A percentile compares a stretch with the other conserved stretches of the same genome.
These are phyloP conservation scores for Mimas tiliae DNA, from an alignment of 2,888 invertebrate genomes.

Conservation along the genomic window DNA sequence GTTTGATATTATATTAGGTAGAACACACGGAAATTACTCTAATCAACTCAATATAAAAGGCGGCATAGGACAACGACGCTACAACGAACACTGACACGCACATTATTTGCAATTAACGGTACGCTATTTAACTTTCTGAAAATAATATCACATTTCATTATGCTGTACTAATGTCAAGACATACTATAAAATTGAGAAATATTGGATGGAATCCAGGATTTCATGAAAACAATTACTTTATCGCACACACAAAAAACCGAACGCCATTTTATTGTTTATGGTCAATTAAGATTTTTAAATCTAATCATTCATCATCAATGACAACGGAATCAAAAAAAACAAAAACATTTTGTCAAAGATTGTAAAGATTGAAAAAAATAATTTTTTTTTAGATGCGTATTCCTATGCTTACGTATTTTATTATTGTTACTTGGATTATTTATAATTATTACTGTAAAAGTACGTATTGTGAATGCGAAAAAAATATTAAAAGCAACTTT, in stretches of 20 bases:
- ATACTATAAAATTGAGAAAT: slow-evolving; percentile 42
- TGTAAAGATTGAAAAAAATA: too few relatives aligned
- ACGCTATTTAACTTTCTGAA: slow-evolving; percentile 42
- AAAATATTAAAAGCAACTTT: not conserved
- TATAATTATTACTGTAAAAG: too few relatives aligned
- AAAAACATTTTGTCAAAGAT: not conserved
- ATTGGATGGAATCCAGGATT: slow-evolving; percentile 51
- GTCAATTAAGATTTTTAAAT: slow-evolving; percentile 52
- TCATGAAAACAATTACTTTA: slow-evolving; percentile 78
- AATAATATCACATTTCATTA: slow-evolving; percentile 47
- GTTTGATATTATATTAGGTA: slow-evolving; percentile 47
- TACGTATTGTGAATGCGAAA: too few relatives aligned
- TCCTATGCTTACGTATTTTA: too few relatives aligned
- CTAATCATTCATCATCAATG: slow-evolving; percentile 34
- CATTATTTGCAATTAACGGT: slow-evolving; percentile 54
- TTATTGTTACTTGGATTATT: too few relatives aligned
- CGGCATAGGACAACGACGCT: slow-evolving; percentile 80
- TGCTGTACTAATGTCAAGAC: slow-evolving; percentile 42
- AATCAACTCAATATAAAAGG: slow-evolving; percentile 71
- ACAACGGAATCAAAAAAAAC: slow-evolving; percentile 9
- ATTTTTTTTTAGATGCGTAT: too few relatives aligned
- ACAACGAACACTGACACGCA: slow-evolving; percentile 71
- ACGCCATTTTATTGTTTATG: slow-evolving; percentile 85
- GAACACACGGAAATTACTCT: slow-evolving; percentile 59
- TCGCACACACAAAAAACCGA: slow-evolving; percentile 83